phyloP scores from a whole-genome alignment of 1,140 invertebrate genomes.

The Drosophila punjabiensis region DNA sequence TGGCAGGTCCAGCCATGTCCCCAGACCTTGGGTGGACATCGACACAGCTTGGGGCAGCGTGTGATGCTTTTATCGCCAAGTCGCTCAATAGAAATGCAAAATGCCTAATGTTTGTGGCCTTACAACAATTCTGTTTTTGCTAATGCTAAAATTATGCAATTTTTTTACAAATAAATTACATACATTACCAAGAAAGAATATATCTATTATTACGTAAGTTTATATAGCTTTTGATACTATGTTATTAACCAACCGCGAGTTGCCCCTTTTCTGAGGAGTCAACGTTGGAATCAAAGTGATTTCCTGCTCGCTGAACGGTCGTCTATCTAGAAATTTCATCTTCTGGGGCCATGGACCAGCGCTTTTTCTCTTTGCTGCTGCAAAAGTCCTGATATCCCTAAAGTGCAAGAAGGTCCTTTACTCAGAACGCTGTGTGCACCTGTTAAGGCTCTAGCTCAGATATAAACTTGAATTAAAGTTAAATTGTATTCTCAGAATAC shows the following conservation, averaged over 20 bases:
- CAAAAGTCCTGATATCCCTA: conserved; percentile 10
- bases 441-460: not conserved
- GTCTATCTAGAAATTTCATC: not conserved
- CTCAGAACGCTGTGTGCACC: not conserved
- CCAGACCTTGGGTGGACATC: conserved; percentile 18
- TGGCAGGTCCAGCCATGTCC: conserved; percentile 33
- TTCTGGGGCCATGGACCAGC: not conserved
- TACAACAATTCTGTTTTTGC: not conserved
- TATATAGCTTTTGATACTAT: not conserved
- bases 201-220: not conserved
- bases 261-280: not conserved
- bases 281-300: not conserved
- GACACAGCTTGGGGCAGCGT: conserved; percentile 32
- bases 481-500: not conserved
- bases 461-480: not conserved
- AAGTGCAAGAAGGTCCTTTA: not conserved
- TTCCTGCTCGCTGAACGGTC: conserved; percentile 4
- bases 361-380: conserved; percentile 4
- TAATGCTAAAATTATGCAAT: not conserved
- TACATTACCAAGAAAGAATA: not conserved
- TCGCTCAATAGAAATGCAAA: conserved; percentile 18
- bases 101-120: not conserved
- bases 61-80: conserved; percentile 48
- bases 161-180: not conserved
- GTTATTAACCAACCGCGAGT: not conserved